Base-by-base conservation (phyloP, 2,797 vertebrate species). In the Enteromius thamalakanensis region DNA sequence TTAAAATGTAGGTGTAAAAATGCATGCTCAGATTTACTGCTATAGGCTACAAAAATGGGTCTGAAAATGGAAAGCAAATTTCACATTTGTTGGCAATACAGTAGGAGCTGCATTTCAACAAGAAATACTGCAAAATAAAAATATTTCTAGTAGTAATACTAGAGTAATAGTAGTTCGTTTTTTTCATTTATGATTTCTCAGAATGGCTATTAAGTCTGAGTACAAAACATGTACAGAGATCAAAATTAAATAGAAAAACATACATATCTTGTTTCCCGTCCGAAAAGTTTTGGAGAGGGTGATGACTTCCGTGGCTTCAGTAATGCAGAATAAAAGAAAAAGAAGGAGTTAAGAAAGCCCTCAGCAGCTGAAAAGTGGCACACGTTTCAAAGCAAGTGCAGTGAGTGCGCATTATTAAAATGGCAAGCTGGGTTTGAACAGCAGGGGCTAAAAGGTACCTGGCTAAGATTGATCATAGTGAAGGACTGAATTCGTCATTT, bases 261-360 rank as follows among this genome's bases (percentile, higher is more conserved):
- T 92, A 99, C 97, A 91, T 98, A 98, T 98, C 96, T 99, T 58
- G 98, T 99, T 96, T 99, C 97, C 80, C 97, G 94, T 40, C 97
- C 98, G 86, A 94, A 87, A 85, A 94, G 91, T 93, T 94, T 96
- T 69, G 94, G 91, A 79, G 91, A 87, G 15, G 93, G 89, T 70
- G 94, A 89, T 11, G 93, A 89, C 71, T 93, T 89, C 91, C 95
- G 86, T 83, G 88, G 82, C 69, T 75, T 85, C 91, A 92, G 83
- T 78, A 87, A 86, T 85, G 60, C 12, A 82, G 64, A 78, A 76
- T 49, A 65, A 76, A 84, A 90, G 21, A 12, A 29, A 58, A 17
- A 4, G 75, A 55, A 26, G 42, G 10, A 70, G n/a, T 55, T 55
- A 60, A 15, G 8, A 40, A 40, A 53, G 47, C 34, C 6, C 4